Conservation (phyloP, 2,113 vertebrate species). For the Tringa solitaria region DNA sequence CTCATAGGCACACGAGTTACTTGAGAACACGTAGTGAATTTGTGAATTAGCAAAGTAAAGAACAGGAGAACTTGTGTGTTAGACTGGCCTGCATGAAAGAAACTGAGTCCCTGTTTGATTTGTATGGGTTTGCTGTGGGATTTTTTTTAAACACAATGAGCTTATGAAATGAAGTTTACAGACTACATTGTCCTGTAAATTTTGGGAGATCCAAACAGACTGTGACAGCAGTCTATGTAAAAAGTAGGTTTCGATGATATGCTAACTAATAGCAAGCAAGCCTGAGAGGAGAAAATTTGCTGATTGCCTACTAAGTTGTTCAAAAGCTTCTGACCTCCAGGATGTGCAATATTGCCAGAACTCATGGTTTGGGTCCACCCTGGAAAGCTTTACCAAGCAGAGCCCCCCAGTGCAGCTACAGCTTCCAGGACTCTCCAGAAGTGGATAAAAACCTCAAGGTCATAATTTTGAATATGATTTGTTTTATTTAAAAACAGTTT, state of each 20-base stretch:
- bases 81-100: not conserved
- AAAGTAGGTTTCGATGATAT: not conserved
- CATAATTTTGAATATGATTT: not conserved
- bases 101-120: accelerated
- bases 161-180: not conserved
- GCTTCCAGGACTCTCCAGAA: not conserved
- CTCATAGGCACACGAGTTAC: accelerated
- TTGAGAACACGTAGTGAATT: accelerated
- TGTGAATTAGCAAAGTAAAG: not conserved
- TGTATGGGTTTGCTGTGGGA: too few species aligned
- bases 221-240: not conserved
- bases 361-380: not conserved
- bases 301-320: not conserved
- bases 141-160: not conserved
- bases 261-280: not conserved
- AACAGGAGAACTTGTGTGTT: accelerated
- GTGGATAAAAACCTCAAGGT: not conserved
- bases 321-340: not conserved
- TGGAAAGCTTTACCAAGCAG: not conserved
- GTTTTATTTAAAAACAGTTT: not conserved
- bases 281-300: not conserved
- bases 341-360: not conserved
- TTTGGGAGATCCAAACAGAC: not conserved
- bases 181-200: not conserved
- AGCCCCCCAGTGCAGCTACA: not conserved